Evolutionary conservation across 2,113 vertebrate genomes (phyloP), one percentile per base, ranked within the genome.

Genomic region (Rhizomys pruinosus): DNA sequence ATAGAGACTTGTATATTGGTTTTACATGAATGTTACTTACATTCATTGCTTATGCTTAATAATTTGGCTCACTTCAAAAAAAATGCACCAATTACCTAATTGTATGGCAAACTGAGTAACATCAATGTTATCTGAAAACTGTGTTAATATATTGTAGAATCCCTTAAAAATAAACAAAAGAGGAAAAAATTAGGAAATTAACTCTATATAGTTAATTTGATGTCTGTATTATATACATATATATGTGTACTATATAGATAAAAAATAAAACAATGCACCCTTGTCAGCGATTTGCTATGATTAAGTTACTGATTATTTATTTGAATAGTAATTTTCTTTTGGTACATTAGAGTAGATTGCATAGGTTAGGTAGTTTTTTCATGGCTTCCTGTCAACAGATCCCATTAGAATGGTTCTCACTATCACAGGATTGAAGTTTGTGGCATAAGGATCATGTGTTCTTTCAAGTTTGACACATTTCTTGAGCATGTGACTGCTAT

Each of bases 301-400:
- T 39, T 23, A 72, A 85, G 76, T 25, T 52, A 52, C 11, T 52
- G 6, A 11, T 52, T 52, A 52, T 7, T 52, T 52, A 52, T 52
- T 52, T 52, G 47, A 52, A 52, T 52, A 52, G 47, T 52, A n/a
- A n/a, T 76, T 78, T 85, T 82, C 17, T 92, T 82, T 23, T 78
- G 55, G 29, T 71, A n/a, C 52, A 16, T 5, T 84, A 44, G 44
- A 77, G 17, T 32, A 63, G 29, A 57, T 47, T 82, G n/a, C 23
- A 29, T 15, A 85, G n/a, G 42, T 10, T 79, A 84, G 47, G 64
- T 69, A 92, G 22, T 44, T 39, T 94, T 88, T 94, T 89, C 34
- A 69, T 44, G 29, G n/a, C 32, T 55, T 25, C n/a, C 44, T 64
- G 4, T 82, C 42, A 90, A 47, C 6, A 89, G 55, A 81, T 52